phyloP scores from a whole-genome alignment of 2,797 vertebrate species.

The Dendrocincla fuliginosa region DNA sequence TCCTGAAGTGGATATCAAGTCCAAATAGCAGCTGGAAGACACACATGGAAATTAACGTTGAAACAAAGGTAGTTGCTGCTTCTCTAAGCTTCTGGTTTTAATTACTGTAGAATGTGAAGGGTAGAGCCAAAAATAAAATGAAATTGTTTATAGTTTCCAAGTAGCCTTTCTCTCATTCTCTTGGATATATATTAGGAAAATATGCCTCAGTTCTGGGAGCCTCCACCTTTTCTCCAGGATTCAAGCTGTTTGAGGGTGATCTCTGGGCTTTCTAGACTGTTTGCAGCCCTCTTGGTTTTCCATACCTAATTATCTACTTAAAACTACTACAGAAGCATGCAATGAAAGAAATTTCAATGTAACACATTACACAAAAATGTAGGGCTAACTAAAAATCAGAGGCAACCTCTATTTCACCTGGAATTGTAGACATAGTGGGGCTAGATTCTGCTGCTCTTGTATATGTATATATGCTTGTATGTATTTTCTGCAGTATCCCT shows the following conservation, averaged over 20 bases:
- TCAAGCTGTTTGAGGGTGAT: neutral
- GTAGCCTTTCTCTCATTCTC: neutral
- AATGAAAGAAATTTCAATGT: neutral
- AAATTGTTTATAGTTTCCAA: neutral
- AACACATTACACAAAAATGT: neutral
- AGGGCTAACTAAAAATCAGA: neutral
- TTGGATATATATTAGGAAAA: neutral
- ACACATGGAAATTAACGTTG: neutral
- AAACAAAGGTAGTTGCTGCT: neutral
- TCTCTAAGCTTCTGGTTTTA: neutral
- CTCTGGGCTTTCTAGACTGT: neutral
- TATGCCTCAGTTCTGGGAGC: fast-evolving
- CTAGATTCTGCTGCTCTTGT: neutral
- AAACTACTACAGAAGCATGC: neutral
- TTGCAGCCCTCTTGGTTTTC: neutral
- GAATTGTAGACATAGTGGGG: neutral
- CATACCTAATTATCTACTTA: neutral
- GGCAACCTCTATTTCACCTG: neutral
- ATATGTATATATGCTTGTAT: too few species aligned
- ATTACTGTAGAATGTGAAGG: neutral
- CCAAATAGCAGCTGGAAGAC: neutral
- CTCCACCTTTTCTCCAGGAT: neutral
- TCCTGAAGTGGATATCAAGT: neutral
- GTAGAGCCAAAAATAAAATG: neutral
- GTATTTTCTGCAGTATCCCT: neutral